Percentiles rank a stretch among this genome's conserved stretches.
phyloP scores from a whole-genome alignment of 2,113 vertebrate genomes.

The Chionis minor region DNA sequence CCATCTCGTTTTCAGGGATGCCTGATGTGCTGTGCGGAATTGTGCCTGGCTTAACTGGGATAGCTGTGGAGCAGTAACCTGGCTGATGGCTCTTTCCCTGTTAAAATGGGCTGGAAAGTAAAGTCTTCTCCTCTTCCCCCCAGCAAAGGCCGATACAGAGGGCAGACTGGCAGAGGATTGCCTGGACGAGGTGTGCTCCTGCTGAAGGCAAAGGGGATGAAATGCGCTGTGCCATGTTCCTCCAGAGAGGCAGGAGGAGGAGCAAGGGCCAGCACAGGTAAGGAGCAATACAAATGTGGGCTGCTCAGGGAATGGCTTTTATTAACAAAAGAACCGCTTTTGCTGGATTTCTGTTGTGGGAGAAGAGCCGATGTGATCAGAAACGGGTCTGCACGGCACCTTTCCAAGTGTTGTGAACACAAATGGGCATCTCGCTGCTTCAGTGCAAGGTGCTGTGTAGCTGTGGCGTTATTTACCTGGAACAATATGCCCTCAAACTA shows the following conservation, averaged over 20 bases:
- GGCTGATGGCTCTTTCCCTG: not conserved
- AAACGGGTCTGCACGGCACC: not conserved
- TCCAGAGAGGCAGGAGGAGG: not conserved
- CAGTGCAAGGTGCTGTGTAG: rapidly evolving
- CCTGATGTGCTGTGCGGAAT: not conserved
- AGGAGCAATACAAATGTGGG: not conserved
- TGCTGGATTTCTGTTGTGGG: not conserved
- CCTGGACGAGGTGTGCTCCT: not conserved
- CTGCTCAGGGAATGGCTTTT: not conserved
- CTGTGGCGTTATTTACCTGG: not conserved
- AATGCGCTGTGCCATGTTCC: not conserved
- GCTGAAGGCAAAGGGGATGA: not conserved
- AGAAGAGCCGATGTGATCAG: not conserved
- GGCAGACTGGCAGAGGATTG: not conserved
- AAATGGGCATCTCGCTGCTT: not conserved
- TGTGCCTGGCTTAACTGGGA: not conserved
- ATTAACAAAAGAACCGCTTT: not conserved
- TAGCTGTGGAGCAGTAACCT: not conserved
- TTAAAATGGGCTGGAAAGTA: not conserved
- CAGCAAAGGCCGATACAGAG: rapidly evolving
- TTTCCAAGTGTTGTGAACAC: not conserved
- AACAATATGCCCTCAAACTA: not conserved
- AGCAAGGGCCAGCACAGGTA: not conserved
- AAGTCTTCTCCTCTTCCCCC: not conserved
- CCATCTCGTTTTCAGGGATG: not conserved